These are phyloP conservation scores for Drosophila watanabei DNA, from an alignment of 1,140 invertebrate genomes.

Conservation along the genomic window DNA sequence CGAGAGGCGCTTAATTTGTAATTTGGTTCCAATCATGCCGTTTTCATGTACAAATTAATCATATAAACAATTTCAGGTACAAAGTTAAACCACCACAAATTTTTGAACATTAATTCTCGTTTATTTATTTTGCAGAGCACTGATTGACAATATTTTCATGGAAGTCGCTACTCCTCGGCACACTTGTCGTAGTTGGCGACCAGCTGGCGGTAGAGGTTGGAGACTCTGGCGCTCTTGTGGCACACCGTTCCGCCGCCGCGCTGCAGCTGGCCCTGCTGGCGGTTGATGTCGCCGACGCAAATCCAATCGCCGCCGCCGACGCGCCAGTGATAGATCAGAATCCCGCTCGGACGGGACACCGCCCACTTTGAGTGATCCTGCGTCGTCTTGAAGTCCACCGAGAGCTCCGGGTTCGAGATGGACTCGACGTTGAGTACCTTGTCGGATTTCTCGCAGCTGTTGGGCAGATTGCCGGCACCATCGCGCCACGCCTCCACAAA, in stretches of 20 bases:
- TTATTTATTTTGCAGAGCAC: neutral
- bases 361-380: constrained; percentile 98
- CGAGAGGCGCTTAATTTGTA: too few relatives aligned
- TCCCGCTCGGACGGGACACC: constrained; percentile 86
- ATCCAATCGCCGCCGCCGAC: constrained; percentile 89
- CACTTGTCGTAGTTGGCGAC: constrained; percentile 86
- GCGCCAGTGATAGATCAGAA: constrained; percentile 78
- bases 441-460: constrained; percentile 88
- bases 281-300: constrained; percentile 97
- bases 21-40: too few relatives aligned
- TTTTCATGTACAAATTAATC: too few relatives aligned
- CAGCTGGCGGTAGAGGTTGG: constrained; percentile 86
- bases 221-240: constrained; percentile 87
- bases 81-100: too few relatives aligned
- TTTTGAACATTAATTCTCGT: neutral
- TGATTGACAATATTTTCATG: neutral
- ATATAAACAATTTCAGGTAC: too few relatives aligned
- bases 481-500: constrained; percentile 96
- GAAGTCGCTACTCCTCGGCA: neutral
- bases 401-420: constrained; percentile 86
- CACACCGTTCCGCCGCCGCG: constrained; percentile 95
- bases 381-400: constrained; percentile 90
- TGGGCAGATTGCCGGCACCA: constrained; percentile 90
- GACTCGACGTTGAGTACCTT: constrained; percentile 90
- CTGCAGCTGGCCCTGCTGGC: constrained; percentile 90